Percentiles rank a stretch among this genome's conserved stretches.
These are phyloP conservation scores for rat (Rattus norvegicus) DNA, from an alignment of 2,113 vertebrate genomes.

Conservation along the genomic window DNA sequence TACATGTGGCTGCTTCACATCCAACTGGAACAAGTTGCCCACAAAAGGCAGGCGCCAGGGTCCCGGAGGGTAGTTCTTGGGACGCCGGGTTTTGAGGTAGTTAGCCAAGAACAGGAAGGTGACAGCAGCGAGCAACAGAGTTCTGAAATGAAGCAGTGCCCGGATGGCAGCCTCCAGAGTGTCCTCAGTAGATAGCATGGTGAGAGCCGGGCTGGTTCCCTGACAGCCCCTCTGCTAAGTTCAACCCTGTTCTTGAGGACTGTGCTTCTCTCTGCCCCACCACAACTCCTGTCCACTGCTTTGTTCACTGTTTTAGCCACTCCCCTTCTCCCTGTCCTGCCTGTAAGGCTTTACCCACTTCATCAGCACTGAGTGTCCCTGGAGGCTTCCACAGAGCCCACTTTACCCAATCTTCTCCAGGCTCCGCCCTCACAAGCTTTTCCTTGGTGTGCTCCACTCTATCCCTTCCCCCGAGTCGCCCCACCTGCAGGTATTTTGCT, in stretches of 20 bases:
- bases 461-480: too few species aligned
- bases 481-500: neutral
- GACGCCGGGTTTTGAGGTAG: slow-evolving; percentile 83
- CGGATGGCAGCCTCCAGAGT: slow-evolving; percentile 67
- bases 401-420: neutral
- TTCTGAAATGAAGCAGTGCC: slow-evolving; percentile 74
- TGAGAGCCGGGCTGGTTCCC: fast-evolving
- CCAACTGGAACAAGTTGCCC: slow-evolving; percentile 80
- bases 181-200: fast-evolving
- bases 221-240: neutral
- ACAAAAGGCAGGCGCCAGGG: slow-evolving; percentile 86
- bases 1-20: fast-evolving
- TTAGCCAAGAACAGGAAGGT: slow-evolving; percentile 83
- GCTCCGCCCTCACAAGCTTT: neutral
- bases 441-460: too few species aligned
- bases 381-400: too few species aligned
- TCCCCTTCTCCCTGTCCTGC: neutral
- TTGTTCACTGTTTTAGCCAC: neutral
- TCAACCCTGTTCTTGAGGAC: neutral
- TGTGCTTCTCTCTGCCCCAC: neutral
- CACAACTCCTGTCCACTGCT: too few species aligned
- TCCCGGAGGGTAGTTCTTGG: slow-evolving; percentile 86
- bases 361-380: neutral
- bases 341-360: too few species aligned
- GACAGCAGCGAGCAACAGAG: slow-evolving; percentile 82